Conservation (phyloP, 2,113 vertebrate genomes). For the Hypanus sabinus region DNA sequence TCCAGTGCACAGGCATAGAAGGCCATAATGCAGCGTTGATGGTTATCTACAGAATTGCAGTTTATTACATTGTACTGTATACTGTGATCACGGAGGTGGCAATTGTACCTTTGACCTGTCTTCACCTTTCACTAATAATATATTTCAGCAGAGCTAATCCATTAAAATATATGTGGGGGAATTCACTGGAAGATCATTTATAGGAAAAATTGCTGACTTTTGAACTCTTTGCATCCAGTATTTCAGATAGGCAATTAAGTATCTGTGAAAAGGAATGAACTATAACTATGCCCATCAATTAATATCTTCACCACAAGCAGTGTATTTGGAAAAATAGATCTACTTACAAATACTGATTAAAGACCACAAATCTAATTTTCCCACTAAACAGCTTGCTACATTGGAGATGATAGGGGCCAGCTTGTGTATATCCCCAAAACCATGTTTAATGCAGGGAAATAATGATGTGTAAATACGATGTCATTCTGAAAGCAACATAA, state of each 20-base stretch:
- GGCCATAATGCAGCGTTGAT: no score
- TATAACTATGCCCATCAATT: background rate
- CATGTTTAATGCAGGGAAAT: background rate
- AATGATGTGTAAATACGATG: background rate
- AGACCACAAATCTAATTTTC: slow-evolving; percentile 28
- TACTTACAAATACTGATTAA: slow-evolving; percentile 17
- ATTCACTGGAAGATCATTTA: background rate
- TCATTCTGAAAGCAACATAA: background rate
- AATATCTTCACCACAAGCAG: background rate
- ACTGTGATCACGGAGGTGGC: background rate
- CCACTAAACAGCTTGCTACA: background rate
- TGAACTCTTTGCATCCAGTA: background rate
- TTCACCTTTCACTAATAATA: slow-evolving; percentile 1
- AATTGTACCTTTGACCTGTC: background rate
- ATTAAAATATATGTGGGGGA: background rate
- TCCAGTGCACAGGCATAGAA: no score
- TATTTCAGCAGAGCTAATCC: background rate
- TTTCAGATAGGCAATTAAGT: slow-evolving; percentile 14
- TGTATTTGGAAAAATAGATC: background rate
- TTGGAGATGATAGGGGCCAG: background rate
- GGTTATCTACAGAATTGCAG: no score
- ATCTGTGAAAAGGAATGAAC: background rate
- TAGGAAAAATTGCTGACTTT: background rate
- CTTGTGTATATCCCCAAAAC: background rate
- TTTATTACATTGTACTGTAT: no score